Conservation (phyloP, 2,888 invertebrate species). For the Amiota mariae region DNA sequence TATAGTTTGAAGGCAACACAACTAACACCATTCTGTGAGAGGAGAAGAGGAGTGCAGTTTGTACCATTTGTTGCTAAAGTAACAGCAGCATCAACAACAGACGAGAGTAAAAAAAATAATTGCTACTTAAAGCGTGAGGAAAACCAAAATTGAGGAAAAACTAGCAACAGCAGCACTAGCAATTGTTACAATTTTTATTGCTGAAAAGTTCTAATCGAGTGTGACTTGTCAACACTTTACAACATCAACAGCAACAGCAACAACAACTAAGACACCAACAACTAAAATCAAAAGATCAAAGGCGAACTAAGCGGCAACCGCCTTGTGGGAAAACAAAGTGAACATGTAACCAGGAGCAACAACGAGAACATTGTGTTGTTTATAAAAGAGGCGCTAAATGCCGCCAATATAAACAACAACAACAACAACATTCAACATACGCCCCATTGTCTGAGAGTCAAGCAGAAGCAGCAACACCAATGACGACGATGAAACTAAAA, state of each 20-base stretch:
- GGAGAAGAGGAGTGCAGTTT: too few species aligned
- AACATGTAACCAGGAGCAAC: conserved; percentile 46
- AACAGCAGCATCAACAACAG: conserved; percentile 6
- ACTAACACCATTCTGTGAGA: too few species aligned
- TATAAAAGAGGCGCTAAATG: conserved; percentile 58
- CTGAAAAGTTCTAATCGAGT: conserved; percentile 44
- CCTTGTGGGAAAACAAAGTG: conserved; percentile 38
- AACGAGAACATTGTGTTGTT: conserved; percentile 16
- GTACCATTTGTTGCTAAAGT: too few species aligned
- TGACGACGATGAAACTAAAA: conserved; percentile 26
- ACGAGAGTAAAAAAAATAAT: too few species aligned
- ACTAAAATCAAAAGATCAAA: conserved; percentile 48
- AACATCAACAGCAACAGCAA: neutral
- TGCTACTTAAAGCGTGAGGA: too few species aligned
- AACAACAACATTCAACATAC: conserved; percentile 63
- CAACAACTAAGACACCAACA: neutral
- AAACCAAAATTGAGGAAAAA: too few species aligned
- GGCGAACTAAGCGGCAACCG: conserved; percentile 33
- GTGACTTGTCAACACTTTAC: conserved; percentile 16
- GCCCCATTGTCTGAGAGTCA: conserved; percentile 49
- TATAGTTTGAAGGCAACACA: neutral
- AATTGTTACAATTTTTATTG: conserved; percentile 60
- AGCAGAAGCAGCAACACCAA: conserved; percentile 29
- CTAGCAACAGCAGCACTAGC: conserved; percentile 19
- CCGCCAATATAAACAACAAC: conserved; percentile 54